Conservation (phyloP, 2,888 invertebrate species). For the Blera fallax region DNA sequence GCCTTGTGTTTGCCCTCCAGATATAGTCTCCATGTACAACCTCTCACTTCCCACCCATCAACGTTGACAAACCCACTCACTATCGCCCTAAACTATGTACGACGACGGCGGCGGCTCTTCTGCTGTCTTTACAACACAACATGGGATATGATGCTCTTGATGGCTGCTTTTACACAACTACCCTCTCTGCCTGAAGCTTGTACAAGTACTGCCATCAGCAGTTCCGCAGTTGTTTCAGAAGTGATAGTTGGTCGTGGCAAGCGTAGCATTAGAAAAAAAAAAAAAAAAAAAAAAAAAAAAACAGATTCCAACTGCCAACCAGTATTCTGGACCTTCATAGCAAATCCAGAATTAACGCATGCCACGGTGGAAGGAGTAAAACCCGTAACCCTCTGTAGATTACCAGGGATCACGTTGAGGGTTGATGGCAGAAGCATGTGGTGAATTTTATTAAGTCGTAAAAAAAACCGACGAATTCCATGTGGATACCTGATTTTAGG, state of each 20-base stretch:
- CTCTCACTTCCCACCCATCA: conserved; percentile 9
- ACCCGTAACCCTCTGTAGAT: conserved; percentile 57
- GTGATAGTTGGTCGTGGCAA: conserved; percentile 47
- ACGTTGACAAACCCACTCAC: conserved; percentile 58
- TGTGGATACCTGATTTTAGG: conserved; percentile 70
- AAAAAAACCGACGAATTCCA: conserved; percentile 57
- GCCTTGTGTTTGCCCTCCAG: conserved; percentile 52
- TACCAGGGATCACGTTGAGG: conserved; percentile 63
- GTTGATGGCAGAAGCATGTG: conserved; percentile 64
- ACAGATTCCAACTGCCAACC: conserved; percentile 8
- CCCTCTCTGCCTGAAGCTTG: conserved; percentile 11
- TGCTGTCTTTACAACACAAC: conserved; percentile 55
- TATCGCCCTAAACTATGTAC: conserved; percentile 34
- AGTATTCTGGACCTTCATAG: conserved; percentile 54
- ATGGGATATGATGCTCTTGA: conserved; percentile 72
- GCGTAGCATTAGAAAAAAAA: conserved; percentile 24
- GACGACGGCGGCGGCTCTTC: conserved; percentile 16
- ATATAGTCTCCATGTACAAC: conserved; percentile 24
- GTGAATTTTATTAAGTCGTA: conserved; percentile 72
- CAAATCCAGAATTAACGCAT: conserved; percentile 61
- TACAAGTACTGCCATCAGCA: conserved; percentile 35
- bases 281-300: conserved; percentile 17
- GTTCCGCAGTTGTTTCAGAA: conserved; percentile 61
- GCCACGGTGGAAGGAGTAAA: conserved; percentile 18
- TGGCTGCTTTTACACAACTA: conserved; percentile 50